Base-by-base conservation (phyloP, 2,797 vertebrate species). In the Vespertilio murinus region DNA sequence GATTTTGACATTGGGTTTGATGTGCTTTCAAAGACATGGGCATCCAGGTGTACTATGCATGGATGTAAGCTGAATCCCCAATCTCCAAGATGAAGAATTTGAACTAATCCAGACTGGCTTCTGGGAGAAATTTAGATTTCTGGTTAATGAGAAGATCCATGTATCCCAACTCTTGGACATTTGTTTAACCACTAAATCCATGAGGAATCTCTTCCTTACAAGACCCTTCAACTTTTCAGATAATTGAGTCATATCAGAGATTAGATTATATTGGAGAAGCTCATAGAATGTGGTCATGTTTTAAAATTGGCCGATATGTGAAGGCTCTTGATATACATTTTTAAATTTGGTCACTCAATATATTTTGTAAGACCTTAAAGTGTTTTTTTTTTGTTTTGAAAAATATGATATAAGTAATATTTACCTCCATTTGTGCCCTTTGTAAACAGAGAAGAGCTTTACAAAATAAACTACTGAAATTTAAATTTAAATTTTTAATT, bases 381-480 rank as follows among this genome's bases (percentile, higher is more conserved):
- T 54, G 20, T 1, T 40, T 16, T 45, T 80, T 18, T 49, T 80
- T 81, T 16, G 20, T 73, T 94, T 82, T 82, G 22, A 77, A 88
- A 96, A 94, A 78, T 30, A 20, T 42, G 22, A 33, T 18, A 56
- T 47, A 93, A 77, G 9, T 54, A 42, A n/a, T 64, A 14, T 22
- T 92, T 87, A 56, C 14, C 33, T 95, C 20, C 8, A 79, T 54
- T 59, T 94, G 25, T 80, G 30, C 52, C 65, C 14, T 81, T 79
- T 84, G 42, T 69, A 83, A 86, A 93, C 17, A 85, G 14, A 71
- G 35, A 88, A 67, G 1, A 67, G 18, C 38, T 42, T 56, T 45
- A 18, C 25, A 84, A 64, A 67, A 70, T 40, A 91, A 95, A 90
- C 59, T 79, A 74, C n/a, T 67, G 28, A 88, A 95, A 93, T 13